Percentiles rank a stretch among this genome's conserved stretches.
Evolutionary conservation across 2,888 invertebrate species (phyloP).

Genomic region (Platycnemis pennipes): DNA sequence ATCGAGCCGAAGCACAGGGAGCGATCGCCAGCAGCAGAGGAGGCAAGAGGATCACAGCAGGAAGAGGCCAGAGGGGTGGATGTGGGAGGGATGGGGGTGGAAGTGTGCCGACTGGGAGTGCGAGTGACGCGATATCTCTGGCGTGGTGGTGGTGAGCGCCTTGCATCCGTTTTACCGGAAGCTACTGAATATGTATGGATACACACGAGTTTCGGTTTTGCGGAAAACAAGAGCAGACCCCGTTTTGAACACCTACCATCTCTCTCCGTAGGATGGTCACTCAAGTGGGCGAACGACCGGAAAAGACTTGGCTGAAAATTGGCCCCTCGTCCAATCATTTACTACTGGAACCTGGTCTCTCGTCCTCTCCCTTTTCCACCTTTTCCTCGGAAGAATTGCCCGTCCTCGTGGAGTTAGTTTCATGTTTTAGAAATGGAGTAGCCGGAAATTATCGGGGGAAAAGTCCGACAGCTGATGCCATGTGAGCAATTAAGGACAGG

Average conservation of each 20-base stretch:
- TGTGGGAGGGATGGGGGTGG: background rate
- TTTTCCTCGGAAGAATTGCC: background rate
- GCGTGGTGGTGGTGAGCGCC: background rate
- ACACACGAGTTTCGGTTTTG: background rate
- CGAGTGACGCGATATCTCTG: background rate
- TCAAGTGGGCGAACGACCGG: background rate
- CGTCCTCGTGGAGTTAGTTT: background rate
- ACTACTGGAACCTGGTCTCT: background rate
- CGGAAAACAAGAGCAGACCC: background rate
- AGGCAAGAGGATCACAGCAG: background rate
- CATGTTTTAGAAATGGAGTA: too few species aligned
- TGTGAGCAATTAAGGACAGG: too few species aligned
- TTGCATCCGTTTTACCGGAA: conserved; percentile 20
- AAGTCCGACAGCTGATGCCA: too few species aligned
- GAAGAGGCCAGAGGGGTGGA: background rate
- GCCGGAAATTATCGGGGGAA: too few species aligned
- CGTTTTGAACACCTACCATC: background rate
- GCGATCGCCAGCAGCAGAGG: too few species aligned
- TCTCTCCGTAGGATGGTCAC: background rate
- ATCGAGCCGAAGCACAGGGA: background rate
- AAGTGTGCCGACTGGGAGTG: background rate
- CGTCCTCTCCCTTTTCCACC: background rate
- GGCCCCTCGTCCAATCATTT: background rate
- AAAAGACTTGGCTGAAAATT: background rate
- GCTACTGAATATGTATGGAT: conserved; percentile 29